A percentile compares a stretch with the other conserved stretches of the same genome.
phyloP scores from a whole-genome alignment of 2,113 vertebrate genomes.

The Chloebia gouldiae region DNA sequence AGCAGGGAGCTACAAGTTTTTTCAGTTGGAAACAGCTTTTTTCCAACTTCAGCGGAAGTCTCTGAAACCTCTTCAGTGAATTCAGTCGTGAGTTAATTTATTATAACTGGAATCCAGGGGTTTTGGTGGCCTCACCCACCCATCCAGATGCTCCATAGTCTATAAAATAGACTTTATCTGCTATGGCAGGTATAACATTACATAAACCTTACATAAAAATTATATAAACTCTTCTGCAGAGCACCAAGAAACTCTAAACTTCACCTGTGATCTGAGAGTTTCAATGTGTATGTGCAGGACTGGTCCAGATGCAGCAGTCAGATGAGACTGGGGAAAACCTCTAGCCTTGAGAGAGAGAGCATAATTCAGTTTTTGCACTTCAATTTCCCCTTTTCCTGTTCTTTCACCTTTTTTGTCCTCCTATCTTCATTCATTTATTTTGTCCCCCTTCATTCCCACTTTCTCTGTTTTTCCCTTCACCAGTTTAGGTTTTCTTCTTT shows the following conservation, averaged over 20 bases:
- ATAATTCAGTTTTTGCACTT: rapidly evolving
- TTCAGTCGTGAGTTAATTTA: neutral
- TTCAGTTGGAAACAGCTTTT: neutral
- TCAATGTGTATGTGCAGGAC: neutral
- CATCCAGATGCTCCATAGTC: neutral
- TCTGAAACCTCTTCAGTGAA: neutral
- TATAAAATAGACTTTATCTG: neutral
- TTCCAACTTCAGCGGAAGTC: neutral
- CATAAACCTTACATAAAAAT: neutral
- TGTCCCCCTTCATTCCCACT: neutral
- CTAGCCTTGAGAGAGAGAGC: neutral
- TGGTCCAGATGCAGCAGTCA: neutral
- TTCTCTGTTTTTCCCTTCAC: neutral
- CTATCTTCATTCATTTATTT: neutral
- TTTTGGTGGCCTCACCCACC: neutral
- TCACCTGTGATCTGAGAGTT: neutral
- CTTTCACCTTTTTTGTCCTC: neutral
- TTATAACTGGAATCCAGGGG: neutral
- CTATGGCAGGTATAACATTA: neutral
- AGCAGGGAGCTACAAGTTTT: neutral
- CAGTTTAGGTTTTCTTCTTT: neutral
- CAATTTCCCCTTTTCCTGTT: neutral
- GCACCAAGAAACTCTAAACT: neutral
- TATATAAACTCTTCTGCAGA: neutral
- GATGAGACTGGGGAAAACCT: neutral